Base-by-base conservation (phyloP, 2,113 vertebrate genomes). In the Nerophis lumbriciformis region DNA sequence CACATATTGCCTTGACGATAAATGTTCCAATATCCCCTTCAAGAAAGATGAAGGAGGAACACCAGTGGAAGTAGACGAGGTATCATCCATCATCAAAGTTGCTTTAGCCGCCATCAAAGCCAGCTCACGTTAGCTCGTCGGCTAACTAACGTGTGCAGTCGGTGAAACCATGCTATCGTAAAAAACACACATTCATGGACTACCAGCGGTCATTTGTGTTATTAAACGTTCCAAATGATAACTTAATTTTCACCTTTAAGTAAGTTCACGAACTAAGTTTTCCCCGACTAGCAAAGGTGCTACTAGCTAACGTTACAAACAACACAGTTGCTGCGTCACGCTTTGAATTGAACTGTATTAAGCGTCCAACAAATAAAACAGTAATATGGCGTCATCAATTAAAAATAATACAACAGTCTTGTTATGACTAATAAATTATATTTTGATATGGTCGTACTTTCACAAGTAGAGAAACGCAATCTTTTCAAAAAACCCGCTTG, bases 281-380 rank as follows among this genome's bases (percentile, higher is more conserved):
- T 61, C 10, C n/a, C 7, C 12, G n/a, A 45, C 11, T 15, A 59
- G 56, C 42, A 19, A 47, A 59, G 66, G 42, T 3, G 51, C 44
- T 54, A 58, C 57, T 48, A 4, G 51, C 44, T 58, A 63, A 68
- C 21, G 1, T 2, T 38, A 28, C 49, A 69, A 73, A 77, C 54
- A 65, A n/a, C 21, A 2, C 69, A 48, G 65, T 51, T 51, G 72
- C 68, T 15, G 35, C 79, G 82, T 86, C 78, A 82, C 66, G 8
- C 0, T 56, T 16, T 35, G 2, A 6, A 6, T 55, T 6, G 2
- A 64, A 60, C 21, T 36, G 4, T 5, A 48, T 45, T 37, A 14
- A 21, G 4, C 37, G 1, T 1, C 8, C 19, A 38, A 16, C 57
- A 15, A 47, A 2, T 39, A 62, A 44, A 45, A 28, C 10, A 6